Evolutionary conservation across 1,140 invertebrate genomes (phyloP).

Genomic region (Heliconius himera): DNA sequence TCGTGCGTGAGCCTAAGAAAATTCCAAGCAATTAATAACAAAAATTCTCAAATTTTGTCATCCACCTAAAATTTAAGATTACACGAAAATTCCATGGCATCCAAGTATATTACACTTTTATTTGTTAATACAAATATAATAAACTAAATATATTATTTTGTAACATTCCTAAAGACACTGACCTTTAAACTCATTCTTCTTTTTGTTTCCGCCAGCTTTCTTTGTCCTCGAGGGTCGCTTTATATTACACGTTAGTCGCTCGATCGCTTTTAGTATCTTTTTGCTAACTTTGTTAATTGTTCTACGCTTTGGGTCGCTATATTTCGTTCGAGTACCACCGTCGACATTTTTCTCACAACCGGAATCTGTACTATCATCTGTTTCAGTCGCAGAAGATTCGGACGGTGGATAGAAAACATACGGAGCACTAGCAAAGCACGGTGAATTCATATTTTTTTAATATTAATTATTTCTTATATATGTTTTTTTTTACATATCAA

Average conservation of each 20-base stretch:
- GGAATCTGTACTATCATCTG: constrained; percentile 70
- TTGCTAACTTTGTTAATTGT: constrained; percentile 79
- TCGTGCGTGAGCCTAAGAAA: no score
- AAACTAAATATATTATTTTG: background rate
- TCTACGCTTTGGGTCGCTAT: constrained; percentile 73
- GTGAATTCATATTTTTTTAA: constrained; percentile 54
- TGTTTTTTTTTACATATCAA: background rate
- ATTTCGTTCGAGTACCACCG: constrained; percentile 67
- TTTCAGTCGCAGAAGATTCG: constrained; percentile 75
- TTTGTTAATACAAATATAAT: background rate
- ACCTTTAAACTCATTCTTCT: constrained; percentile 23
- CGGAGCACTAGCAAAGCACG: constrained; percentile 67
- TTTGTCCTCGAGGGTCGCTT: constrained; percentile 58
- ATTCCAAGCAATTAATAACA: no score
- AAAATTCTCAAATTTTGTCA: no score
- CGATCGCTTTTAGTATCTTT: constrained; percentile 74
- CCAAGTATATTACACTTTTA: background rate
- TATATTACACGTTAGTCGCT: constrained; percentile 71
- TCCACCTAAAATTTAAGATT: no score
- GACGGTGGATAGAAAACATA: constrained; percentile 75
- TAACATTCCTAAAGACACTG: background rate
- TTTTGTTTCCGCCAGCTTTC: constrained; percentile 40
- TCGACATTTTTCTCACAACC: constrained; percentile 66
- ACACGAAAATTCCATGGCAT: no score
- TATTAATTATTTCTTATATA: background rate